A percentile compares a stretch with the other conserved stretches of the same genome.
These are phyloP conservation scores for Hymenopus coronatus DNA, from an alignment of 2,888 invertebrate species.

Conservation along the genomic window DNA sequence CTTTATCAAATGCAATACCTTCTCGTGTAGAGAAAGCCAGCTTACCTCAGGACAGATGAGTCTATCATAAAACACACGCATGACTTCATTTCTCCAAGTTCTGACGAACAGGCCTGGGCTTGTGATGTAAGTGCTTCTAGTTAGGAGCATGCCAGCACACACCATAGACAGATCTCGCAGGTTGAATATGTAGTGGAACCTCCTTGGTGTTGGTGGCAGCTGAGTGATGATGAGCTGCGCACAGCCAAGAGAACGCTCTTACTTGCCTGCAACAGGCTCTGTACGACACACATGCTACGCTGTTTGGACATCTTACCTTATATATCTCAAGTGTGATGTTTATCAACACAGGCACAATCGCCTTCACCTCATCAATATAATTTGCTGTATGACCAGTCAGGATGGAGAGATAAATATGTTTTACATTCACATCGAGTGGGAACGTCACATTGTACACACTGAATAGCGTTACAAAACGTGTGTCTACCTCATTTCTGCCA, in stretches of 20 bases:
- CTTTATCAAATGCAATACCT: too few species aligned
- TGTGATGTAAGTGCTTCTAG: slow-evolving; percentile 67
- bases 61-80: slow-evolving; percentile 82
- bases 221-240: slow-evolving; percentile 66
- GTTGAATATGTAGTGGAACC: slow-evolving; percentile 94
- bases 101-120: slow-evolving; percentile 69
- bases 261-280: not conserved
- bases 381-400: slow-evolving; percentile 70
- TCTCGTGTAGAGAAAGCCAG: too few species aligned
- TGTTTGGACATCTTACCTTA: too few species aligned
- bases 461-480: slow-evolving; percentile 88
- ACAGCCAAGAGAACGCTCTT: not conserved
- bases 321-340: slow-evolving; percentile 79
- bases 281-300: not conserved
- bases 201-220: slow-evolving; percentile 86
- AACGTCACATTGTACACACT: slow-evolving; percentile 82
- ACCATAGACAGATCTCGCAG: slow-evolving; percentile 85
- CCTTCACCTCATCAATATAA: slow-evolving; percentile 66
- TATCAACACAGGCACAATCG: slow-evolving; percentile 65
- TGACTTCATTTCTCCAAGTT: slow-evolving; percentile 90
- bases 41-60: slow-evolving; percentile 64
- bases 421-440: slow-evolving; percentile 73
- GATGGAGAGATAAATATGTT: slow-evolving; percentile 80
- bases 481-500: slow-evolving; percentile 86
- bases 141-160: slow-evolving; percentile 75